Evolutionary conservation across 23 tunicate species (phyloP).

Genomic region (Styela clava): DNA sequence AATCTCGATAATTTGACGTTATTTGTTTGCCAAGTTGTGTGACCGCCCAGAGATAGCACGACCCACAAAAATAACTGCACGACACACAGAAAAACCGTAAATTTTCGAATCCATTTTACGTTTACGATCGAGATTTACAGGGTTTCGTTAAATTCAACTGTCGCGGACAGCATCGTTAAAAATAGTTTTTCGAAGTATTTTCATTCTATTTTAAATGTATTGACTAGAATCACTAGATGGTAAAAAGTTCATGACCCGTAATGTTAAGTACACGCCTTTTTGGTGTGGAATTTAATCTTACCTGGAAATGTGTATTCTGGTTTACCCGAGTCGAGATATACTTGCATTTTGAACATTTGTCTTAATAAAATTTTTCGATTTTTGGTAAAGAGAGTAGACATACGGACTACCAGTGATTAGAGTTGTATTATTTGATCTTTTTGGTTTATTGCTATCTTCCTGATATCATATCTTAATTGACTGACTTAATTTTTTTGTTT

Average conservation of each 20-base stretch:
- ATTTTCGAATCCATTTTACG: constrained; percentile 4
- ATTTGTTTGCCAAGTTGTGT: neutral
- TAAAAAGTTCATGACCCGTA: neutral
- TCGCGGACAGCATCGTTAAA: neutral
- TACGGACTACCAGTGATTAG: too few species aligned
- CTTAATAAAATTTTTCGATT: too few species aligned
- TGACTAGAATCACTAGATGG: neutral
- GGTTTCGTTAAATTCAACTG: neutral
- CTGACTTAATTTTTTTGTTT: too few species aligned
- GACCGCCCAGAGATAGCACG: constrained; percentile 13
- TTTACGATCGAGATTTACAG: neutral
- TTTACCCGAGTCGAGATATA: too few species aligned
- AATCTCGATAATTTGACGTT: neutral
- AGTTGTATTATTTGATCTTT: too few species aligned
- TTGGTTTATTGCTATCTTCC: too few species aligned
- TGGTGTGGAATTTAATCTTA: too few species aligned
- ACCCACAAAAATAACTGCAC: constrained; percentile 18
- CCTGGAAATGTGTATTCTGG: too few species aligned
- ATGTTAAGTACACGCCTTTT: neutral
- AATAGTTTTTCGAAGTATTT: neutral
- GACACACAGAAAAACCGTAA: constrained; percentile 16
- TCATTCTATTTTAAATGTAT: neutral
- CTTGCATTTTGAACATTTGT: too few species aligned
- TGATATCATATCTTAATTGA: too few species aligned
- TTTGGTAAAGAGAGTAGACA: too few species aligned